A percentile compares a stretch with the other conserved stretches of the same genome.
These are phyloP conservation scores for Acheta domesticus DNA, from an alignment of 2,888 invertebrate species.

Conservation along the genomic window DNA sequence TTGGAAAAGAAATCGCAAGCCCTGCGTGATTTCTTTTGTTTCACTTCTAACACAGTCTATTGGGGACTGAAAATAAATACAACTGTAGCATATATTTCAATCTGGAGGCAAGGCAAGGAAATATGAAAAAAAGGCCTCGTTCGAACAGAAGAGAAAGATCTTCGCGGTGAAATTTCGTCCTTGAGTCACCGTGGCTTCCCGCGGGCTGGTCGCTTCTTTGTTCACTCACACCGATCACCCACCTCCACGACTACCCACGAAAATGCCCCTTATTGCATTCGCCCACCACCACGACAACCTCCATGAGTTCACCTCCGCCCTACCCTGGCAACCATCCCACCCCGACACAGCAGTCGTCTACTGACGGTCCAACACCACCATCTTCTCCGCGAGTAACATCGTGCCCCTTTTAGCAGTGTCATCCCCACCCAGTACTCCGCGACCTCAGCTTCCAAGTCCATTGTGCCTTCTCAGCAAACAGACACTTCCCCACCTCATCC, in stretches of 20 bases:
- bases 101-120: neutral
- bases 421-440: too few species aligned
- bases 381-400: too few species aligned
- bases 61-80: slow-evolving; percentile 18
- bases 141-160: neutral
- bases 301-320: neutral
- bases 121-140: neutral
- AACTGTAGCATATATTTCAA: slow-evolving; percentile 1
- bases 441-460: too few species aligned
- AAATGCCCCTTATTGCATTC: too few species aligned
- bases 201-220: too few species aligned
- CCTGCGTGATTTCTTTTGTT: neutral
- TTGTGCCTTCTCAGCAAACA: too few species aligned
- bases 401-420: too few species aligned
- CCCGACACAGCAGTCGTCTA: neutral
- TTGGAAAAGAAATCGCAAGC: slow-evolving; percentile 8
- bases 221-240: too few species aligned
- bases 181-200: neutral
- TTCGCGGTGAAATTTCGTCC: neutral
- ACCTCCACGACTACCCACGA: too few species aligned
- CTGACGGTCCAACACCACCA: too few species aligned
- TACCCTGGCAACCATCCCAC: neutral
- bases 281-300: neutral
- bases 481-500: too few species aligned
- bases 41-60: neutral